A percentile compares a stretch with the other conserved stretches of the same genome.
Evolutionary conservation across 2,113 vertebrate species (phyloP).

Genomic region (Lasiurus borealis): DNA sequence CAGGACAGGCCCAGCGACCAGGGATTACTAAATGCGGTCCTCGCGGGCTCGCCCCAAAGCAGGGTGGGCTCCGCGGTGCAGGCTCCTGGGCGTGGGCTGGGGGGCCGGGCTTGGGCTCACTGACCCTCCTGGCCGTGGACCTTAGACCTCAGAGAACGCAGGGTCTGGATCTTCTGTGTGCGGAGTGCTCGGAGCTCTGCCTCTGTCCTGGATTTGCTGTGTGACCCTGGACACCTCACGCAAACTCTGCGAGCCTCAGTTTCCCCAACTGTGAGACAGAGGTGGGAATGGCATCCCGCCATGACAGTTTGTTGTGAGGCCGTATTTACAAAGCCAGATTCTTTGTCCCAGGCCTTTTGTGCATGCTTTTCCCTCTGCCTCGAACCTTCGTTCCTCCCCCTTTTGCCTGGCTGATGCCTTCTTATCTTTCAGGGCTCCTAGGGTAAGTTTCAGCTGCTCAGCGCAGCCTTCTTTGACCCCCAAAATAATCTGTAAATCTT

Average conservation of each 20-base stretch:
- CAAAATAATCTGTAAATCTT: background rate
- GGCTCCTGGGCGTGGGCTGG: background rate
- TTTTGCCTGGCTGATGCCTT: background rate
- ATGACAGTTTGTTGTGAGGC: background rate
- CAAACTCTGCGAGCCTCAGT: background rate
- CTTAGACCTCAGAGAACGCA: background rate
- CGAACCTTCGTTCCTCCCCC: background rate
- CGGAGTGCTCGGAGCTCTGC: no score
- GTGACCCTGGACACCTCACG: background rate
- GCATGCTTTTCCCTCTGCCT: background rate
- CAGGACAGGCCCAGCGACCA: background rate
- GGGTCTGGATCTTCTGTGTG: accelerated
- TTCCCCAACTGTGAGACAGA: background rate
- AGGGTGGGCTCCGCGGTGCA: accelerated
- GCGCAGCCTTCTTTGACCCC: background rate
- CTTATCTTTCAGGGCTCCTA: background rate
- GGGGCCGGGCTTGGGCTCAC: accelerated
- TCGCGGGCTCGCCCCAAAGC: background rate
- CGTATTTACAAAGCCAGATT: background rate
- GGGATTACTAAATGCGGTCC: background rate
- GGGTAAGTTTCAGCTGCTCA: background rate
- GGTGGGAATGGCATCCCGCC: background rate
- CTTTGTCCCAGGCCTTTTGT: background rate
- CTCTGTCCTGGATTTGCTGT: background rate
- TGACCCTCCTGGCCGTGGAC: background rate